Evolutionary conservation across 2,113 vertebrate species (phyloP), one percentile per base, ranked within the genome.

Genomic region (Leucosticte australis): DNA sequence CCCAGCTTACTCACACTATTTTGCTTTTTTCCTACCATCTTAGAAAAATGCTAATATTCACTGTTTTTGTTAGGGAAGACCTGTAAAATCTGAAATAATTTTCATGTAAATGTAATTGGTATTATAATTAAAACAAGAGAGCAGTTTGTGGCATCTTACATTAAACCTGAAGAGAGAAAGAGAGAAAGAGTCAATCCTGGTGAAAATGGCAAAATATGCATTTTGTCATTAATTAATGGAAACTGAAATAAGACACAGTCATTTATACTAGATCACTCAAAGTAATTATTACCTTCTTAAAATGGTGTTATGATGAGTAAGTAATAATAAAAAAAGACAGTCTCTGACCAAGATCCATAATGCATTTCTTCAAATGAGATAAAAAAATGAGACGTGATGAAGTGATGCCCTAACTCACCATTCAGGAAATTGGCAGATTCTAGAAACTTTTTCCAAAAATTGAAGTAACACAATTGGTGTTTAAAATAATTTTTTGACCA

Each of bases 1-100:
- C 90, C 59, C 70, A 93, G 80, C 90, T 91, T 97, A 97, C 95
- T 95, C 89, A 92, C 28, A 46, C 62, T 39, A 85, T 87, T 89
- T 90, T 67, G 35, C 33, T 56, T 63, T 90, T 79, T 89, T 83
- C 27, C 35, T 47, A 17, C 21, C 74, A 83, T 76, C 55, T 88
- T 90, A 77, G 12, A 91, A 74, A n/a, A 73, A 93, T 82, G 33
- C 27, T 93, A 82, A 57, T 74, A 89, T 90, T 59, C 57, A 56
- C 42, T 95, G 33, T 57, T 89, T 94, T 92, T 70, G 13, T 65
- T 95, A 95, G 92, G 92, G 55, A 95, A 44, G 17, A 79, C 5
- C 60, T 41, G n/a, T 67, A 91, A 88, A 93, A 95, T 62, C 39
- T 74, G 82, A 94, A 71, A 75, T 53, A 30, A 22, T 33, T 41